Base-by-base conservation (phyloP, 2,113 vertebrate species). In the Gobius niger region DNA sequence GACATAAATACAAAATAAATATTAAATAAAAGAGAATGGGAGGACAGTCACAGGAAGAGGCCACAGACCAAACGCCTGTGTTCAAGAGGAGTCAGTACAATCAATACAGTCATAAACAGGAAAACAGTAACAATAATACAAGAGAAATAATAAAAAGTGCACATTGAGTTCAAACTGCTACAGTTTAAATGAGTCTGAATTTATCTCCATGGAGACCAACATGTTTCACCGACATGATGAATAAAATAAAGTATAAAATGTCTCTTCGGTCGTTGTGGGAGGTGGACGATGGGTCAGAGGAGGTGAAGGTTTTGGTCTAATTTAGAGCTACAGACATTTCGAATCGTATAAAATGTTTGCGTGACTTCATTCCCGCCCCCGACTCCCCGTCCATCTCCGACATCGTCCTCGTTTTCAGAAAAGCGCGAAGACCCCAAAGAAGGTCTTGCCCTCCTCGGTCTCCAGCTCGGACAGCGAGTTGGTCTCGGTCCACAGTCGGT, bases 341-440 rank as follows among this genome's bases (percentile, higher is more conserved):
- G 24, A 24, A 34, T 4, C 24, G 24, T 34, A 34, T 34, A 4
- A 34, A 34, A 34, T 34, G 24, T 34, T 34, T 34, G 24, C 24
- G 24, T 34, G 0, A 34, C 24, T 34, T 34, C 24, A 34, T 34
- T n/a, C n/a, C n/a, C n/a, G n/a, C 24, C 24, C 24, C 24, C 0
- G 24, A 34, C 24, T 34, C 24, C 51, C 8, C 7, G 3, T 18
- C 52, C 16, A 5, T n/a, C n/a, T 16, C 6, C 14, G 1, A n/a
- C 12, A 13, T 44, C 40, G 1, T 41, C 41, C 12, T 68, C 24
- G 24, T 0, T 13, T n/a, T 91, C 50, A 94, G 34, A 42, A 42
- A 49, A 93, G 81, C 34, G 90, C 88, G 62, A 94, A 93, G 1
- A 84, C 90, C 0, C 93, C 92, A 9, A 94, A 94, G 63, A 92